Conservation (phyloP, 2,797 vertebrate species). For the Chelidonichthys spinosus region DNA sequence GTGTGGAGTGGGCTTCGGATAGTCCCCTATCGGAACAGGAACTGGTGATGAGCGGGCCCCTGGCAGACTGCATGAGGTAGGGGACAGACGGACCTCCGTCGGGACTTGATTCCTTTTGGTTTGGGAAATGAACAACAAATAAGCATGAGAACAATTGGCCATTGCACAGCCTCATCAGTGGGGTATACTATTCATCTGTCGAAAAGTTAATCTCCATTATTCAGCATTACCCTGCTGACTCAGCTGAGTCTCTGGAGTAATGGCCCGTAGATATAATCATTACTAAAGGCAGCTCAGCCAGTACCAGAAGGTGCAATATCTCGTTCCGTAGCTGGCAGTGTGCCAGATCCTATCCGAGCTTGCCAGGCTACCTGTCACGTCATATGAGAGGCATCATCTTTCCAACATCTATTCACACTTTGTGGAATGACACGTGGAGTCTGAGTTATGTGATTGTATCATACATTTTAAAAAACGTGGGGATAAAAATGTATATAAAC, state of each 20-base stretch:
- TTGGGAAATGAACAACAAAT: conserved; percentile 52
- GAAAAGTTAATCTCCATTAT: conserved; percentile 74
- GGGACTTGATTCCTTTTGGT: neutral
- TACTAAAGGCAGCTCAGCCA: conserved; percentile 66
- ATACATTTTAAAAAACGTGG: neutral
- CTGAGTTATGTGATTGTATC: conserved; percentile 36
- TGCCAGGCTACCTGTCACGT: conserved; percentile 43
- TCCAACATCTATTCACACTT: conserved; percentile 44
- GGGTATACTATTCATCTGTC: conserved; percentile 59
- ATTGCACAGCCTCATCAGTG: conserved; percentile 50
- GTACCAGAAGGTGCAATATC: conserved; percentile 43
- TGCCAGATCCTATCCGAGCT: conserved; percentile 44
- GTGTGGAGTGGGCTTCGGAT: too few relatives aligned
- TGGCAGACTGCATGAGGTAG: too few relatives aligned
- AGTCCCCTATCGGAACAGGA: too few relatives aligned
- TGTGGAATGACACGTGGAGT: conserved; percentile 13
- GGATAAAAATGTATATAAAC: conserved; percentile 14
- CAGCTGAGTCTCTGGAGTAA: conserved; percentile 72
- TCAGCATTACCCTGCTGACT: conserved; percentile 72
- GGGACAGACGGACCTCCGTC: too few relatives aligned
- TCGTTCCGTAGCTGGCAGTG: conserved; percentile 56
- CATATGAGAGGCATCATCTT: conserved; percentile 32
- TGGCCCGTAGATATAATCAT: conserved; percentile 73
- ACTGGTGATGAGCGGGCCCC: too few relatives aligned
- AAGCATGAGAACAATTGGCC: conserved; percentile 28